Evolutionary conservation across 2,797 vertebrate species (phyloP), one percentile per base, ranked within the genome.

Genomic region (Rhinophrynus dorsalis): DNA sequence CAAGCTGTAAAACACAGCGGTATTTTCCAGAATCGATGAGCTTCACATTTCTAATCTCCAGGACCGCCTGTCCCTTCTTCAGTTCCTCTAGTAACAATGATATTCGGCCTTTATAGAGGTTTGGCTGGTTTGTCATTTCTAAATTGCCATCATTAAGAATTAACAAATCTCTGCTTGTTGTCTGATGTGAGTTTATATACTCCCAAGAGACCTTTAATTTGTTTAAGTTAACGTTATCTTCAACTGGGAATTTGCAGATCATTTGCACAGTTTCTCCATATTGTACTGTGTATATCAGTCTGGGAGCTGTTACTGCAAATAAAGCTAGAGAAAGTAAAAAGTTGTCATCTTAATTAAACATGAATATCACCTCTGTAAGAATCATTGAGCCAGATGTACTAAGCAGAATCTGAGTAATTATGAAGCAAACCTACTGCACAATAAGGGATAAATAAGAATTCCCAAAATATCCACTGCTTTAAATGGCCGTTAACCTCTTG

Each of bases 21-120:
- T 95, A 95, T 0, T 5, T 81, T 3, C 95, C 94, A 0, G 90
- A 80, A 3, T 96, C 96, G 6, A 51, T 85, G 33, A 95, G 82
- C 67, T 74, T 83, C 26, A 95, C 80, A 0, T 23, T 54, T 15
- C 79, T 83, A 51, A 95, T 75, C 76, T 90, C 79, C 10, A 97
- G 72, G n/a, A 88, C 82, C 2, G 89, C 92, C 80, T 75, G 81
- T 64, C 90, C 90, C 0, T 81, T 1, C 7, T 65, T 20, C 72
- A 96, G 83, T 56, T 91, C 77, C 0, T 86, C 78, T 0, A 20
- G 70, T 21, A 90, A 62, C 52, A 96, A 77, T 15, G 27, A 75
- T 1, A 81, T 90, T 68, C 93, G 81, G 38, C 80, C 86, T 17
- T 0, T n/a, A 55, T 85, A 92, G 21, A 77, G 38, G 0, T 32